Evolutionary conservation across 1,140 invertebrate species (phyloP).

Genomic region (Macrobrachium nipponense): DNA sequence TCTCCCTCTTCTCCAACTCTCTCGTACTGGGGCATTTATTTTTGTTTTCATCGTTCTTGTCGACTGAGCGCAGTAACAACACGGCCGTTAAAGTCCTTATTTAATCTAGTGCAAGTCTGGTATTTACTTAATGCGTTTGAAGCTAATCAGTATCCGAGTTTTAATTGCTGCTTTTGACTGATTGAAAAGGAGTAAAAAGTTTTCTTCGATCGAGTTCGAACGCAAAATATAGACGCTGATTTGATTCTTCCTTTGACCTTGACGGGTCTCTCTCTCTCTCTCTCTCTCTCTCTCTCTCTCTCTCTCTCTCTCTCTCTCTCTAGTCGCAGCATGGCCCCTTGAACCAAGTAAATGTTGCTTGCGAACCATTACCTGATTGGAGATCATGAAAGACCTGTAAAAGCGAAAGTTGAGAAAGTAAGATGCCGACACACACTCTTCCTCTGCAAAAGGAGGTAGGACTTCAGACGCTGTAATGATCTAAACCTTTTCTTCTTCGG

Average conservation of each 20-base stretch:
- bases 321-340: not conserved
- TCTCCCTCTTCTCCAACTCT: too few relatives aligned
- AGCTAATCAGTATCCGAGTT: not conserved
- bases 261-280: constrained; percentile 49
- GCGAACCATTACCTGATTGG: too few relatives aligned
- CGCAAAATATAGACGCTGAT: constrained; percentile 58
- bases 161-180: too few relatives aligned
- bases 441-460: too few relatives aligned
- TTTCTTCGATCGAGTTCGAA: constrained; percentile 27
- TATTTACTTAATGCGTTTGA: not conserved
- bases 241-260: constrained; percentile 59
- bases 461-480: too few relatives aligned
- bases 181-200: not conserved
- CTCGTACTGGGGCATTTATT: not conserved
- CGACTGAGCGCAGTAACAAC: too few relatives aligned
- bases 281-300: constrained; percentile 35
- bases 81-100: too few relatives aligned
- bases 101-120: not conserved
- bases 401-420: not conserved
- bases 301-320: constrained; percentile 19
- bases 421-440: not conserved
- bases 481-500: too few relatives aligned
- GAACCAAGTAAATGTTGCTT: too few relatives aligned
- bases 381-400: too few relatives aligned
- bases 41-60: not conserved